Evolutionary conservation across 2,797 vertebrate genomes (phyloP).

Genomic region (Cottoperca gobio): DNA sequence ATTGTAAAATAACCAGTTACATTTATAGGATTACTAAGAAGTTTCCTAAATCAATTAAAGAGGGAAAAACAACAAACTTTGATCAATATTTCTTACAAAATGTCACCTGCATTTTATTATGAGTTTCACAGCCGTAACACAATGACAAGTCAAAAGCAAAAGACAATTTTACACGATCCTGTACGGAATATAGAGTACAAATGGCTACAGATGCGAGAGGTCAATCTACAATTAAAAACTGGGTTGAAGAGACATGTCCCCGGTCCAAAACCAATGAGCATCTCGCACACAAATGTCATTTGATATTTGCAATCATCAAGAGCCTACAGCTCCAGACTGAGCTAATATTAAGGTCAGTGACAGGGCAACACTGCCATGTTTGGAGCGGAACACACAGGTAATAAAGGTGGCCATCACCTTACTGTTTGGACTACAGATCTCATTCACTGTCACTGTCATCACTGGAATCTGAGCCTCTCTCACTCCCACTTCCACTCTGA

Average conservation of each 20-base stretch:
- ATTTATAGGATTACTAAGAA: neutral
- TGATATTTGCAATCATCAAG: slow-evolving; percentile 24
- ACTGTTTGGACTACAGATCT: slow-evolving; percentile 37
- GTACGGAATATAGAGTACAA: slow-evolving; percentile 32
- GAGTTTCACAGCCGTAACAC: slow-evolving; percentile 48
- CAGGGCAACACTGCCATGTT: neutral
- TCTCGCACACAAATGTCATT: slow-evolving; percentile 4
- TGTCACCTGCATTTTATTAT: slow-evolving; percentile 66
- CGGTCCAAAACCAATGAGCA: slow-evolving; percentile 21
- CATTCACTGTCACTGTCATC: slow-evolving; percentile 91
- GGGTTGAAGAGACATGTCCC: slow-evolving; percentile 24
- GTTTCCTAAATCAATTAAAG: neutral
- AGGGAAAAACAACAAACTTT: neutral
- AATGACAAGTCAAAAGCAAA: slow-evolving; percentile 28
- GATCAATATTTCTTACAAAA: slow-evolving; percentile 58
- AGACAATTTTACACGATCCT: slow-evolving; percentile 46
- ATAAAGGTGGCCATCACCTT: neutral
- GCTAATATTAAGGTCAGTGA: slow-evolving; percentile 8
- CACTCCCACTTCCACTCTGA: slow-evolving; percentile 85
- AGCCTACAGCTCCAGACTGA: slow-evolving; percentile 24
- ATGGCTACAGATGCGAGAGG: slow-evolving; percentile 24
- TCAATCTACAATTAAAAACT: slow-evolving; percentile 65
- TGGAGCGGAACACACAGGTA: slow-evolving; percentile 24
- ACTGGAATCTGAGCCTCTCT: slow-evolving; percentile 89
- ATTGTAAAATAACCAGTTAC: neutral